Evolutionary conservation across 2,888 invertebrate genomes (phyloP).

Genomic region (Drosophila prostipennis): DNA sequence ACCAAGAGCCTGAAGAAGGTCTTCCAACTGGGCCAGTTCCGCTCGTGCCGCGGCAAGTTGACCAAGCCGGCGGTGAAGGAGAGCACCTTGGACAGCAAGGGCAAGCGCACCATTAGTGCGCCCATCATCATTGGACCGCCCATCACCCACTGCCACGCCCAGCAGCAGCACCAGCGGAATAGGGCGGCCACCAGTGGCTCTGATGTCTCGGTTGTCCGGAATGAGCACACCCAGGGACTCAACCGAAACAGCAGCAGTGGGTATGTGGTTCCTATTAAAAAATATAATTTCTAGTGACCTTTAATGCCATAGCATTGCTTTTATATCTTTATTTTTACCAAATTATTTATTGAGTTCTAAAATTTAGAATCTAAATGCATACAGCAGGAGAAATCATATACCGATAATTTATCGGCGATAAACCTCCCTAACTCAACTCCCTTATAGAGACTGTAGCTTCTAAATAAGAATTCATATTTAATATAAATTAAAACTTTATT

Average conservation of each 20-base stretch:
- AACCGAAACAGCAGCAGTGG: conserved; percentile 88
- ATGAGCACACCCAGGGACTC: conserved; percentile 86
- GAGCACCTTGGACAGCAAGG: conserved; percentile 29
- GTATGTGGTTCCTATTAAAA: conserved; percentile 62
- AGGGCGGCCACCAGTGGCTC: conserved; percentile 87
- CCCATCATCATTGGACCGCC: conserved; percentile 73
- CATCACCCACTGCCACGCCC: conserved; percentile 56
- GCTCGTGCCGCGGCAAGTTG: conserved; percentile 82
- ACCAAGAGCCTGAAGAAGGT: conserved; percentile 87
- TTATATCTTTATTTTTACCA: no score
- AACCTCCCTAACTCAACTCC: no score
- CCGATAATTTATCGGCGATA: no score
- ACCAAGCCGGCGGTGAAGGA: conserved; percentile 65
- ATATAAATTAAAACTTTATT: no score
- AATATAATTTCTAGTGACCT: no score
- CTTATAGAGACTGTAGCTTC: no score
- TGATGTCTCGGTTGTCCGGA: conserved; percentile 87
- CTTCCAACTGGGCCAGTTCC: conserved; percentile 86
- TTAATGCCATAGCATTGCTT: no score
- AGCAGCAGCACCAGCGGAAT: conserved; percentile 84
- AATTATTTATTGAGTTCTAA: no score
- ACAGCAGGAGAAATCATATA: no score
- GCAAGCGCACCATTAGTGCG: conserved; percentile 54
- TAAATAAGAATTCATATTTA: no score
- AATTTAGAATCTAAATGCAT: no score